Conservation (phyloP, 2,113 vertebrate species). For the Leucoraja erinaceus region DNA sequence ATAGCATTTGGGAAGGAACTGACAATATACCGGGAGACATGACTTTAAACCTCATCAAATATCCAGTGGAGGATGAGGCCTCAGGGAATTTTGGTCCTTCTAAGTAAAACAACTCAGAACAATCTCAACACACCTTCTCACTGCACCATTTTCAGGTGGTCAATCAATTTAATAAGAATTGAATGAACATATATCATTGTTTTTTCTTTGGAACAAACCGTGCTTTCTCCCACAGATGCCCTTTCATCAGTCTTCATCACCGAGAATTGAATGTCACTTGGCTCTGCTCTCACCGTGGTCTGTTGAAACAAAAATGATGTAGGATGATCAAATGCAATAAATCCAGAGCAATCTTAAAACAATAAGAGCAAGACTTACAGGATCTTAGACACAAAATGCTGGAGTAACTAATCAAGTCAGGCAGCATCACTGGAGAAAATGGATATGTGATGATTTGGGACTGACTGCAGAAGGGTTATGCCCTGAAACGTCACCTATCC, state of each 20-base stretch:
- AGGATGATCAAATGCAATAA: not conserved
- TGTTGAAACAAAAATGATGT: slow-evolving; percentile 45
- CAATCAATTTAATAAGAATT: not conserved
- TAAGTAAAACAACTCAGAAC: not conserved
- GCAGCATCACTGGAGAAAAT: too few species aligned
- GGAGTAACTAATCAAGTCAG: too few species aligned
- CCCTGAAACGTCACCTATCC: too few species aligned
- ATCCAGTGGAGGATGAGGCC: not conserved
- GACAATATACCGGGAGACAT: not conserved
- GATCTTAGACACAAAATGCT: too few species aligned
- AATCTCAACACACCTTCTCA: not conserved
- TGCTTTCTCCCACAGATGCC: slow-evolving; percentile 68
- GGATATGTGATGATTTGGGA: too few species aligned
- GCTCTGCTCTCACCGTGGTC: slow-evolving; percentile 72
- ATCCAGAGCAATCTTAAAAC: not conserved
- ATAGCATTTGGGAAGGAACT: not conserved
- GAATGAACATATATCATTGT: not conserved
- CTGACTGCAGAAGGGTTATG: too few species aligned
- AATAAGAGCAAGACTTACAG: not conserved
- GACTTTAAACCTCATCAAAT: not conserved
- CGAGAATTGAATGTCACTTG: slow-evolving; percentile 80
- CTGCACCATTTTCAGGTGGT: not conserved
- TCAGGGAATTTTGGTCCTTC: not conserved
- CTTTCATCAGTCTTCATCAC: slow-evolving; percentile 85
- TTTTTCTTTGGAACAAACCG: slow-evolving; percentile 57